These are phyloP conservation scores for Rapana venosa DNA, from an alignment of 2,888 invertebrate genomes.

Conservation along the genomic window DNA sequence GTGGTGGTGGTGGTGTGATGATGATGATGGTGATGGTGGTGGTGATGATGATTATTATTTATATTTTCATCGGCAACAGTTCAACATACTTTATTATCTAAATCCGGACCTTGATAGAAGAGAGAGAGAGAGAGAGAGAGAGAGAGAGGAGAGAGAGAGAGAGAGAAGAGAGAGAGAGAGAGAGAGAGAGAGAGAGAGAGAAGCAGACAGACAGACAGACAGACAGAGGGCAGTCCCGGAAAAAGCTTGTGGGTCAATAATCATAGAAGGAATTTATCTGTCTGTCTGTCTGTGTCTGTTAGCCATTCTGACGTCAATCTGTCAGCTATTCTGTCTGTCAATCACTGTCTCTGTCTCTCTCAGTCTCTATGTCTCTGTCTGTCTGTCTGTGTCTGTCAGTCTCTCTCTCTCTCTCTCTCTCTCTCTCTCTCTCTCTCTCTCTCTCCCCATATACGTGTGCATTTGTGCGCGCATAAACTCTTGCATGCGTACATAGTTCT, in stretches of 20 bases:
- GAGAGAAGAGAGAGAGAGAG: neutral
- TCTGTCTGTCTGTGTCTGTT: neutral
- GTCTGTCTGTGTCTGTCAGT: neutral
- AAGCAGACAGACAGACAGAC: neutral
- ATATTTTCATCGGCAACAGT: too few species aligned
- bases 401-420: neutral
- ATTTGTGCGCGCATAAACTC: neutral
- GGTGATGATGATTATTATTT: too few species aligned
- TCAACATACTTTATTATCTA: too few species aligned
- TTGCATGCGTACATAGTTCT: neutral
- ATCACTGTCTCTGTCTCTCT: neutral
- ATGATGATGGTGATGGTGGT: too few species aligned
- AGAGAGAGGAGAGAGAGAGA: neutral
- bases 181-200: slow-evolving; percentile 14
- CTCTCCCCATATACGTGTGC: neutral
- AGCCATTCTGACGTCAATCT: too few species aligned
- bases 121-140: slow-evolving; percentile 5
- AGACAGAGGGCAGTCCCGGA: neutral
- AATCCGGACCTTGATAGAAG: too few species aligned
- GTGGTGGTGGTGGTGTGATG: too few species aligned
- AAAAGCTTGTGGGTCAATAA: neutral
- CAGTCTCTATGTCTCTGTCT: neutral
- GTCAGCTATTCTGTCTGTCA: too few species aligned
- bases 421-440: neutral
- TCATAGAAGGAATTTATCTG: neutral